A percentile compares a stretch with the other conserved stretches of the same genome.
Evolutionary conservation across 2,888 invertebrate genomes (phyloP).

Genomic region (Strigamia transsilvanica): DNA sequence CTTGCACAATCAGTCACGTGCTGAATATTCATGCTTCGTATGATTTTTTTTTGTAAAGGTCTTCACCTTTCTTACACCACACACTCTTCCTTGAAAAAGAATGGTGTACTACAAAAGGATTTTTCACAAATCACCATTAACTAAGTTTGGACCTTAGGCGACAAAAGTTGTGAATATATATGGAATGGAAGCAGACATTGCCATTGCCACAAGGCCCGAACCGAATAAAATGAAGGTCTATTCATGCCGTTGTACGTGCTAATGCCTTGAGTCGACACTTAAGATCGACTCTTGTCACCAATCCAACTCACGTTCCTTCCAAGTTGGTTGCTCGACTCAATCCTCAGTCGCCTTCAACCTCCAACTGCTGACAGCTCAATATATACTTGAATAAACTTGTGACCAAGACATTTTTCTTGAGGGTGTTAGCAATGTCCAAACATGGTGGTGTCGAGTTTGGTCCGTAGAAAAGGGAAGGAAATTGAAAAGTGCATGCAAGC

Average conservation of each 20-base stretch:
- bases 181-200: conserved; percentile 23
- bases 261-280: conserved; percentile 41
- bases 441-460: not conserved
- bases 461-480: not conserved
- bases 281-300: conserved; percentile 42
- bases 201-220: not conserved
- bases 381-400: conserved; percentile 44
- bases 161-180: conserved; percentile 20
- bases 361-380: conserved; percentile 42
- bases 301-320: conserved; percentile 29
- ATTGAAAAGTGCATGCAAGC: conserved; percentile 9
- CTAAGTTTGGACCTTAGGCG: conserved; percentile 15
- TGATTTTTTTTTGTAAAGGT: not conserved
- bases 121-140: conserved; percentile 18
- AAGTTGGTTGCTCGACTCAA: conserved; percentile 18
- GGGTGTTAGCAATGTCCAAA: conserved; percentile 37
- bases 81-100: not conserved
- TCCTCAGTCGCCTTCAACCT: conserved; percentile 21
- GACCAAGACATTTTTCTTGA: conserved; percentile 9
- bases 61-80: not conserved
- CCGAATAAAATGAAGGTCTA: conserved; percentile 40
- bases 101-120: not conserved
- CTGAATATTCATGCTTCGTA: not conserved
- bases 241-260: conserved; percentile 38
- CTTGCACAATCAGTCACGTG: conserved; percentile 6